phyloP scores from a whole-genome alignment of 2,888 invertebrate genomes.

The Meta bourneti region DNA sequence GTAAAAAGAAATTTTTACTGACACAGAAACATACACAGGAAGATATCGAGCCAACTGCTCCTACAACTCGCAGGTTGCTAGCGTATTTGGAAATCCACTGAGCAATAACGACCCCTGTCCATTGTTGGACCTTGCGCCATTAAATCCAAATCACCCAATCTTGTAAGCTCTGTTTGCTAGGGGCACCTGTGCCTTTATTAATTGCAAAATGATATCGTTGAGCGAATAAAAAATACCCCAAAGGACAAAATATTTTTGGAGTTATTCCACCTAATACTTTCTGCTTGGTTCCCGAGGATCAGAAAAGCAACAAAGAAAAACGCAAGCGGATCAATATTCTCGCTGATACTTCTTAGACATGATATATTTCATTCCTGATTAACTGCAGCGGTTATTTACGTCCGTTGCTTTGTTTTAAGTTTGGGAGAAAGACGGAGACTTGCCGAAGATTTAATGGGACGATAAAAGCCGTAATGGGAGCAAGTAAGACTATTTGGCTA shows the following conservation, averaged over 20 bases:
- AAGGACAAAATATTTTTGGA: background rate
- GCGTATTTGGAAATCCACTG: too few species aligned
- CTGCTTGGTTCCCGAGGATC: background rate
- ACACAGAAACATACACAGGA: too few species aligned
- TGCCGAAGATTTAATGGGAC: slow-evolving; percentile 5
- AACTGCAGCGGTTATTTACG: background rate
- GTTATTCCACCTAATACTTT: background rate
- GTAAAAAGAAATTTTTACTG: too few species aligned
- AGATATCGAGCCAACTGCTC: too few species aligned
- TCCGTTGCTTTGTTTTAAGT: background rate
- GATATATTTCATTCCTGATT: background rate
- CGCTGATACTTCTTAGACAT: background rate
- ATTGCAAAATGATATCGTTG: background rate
- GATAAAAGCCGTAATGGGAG: slow-evolving; percentile 9
- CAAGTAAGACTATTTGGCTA: slow-evolving; percentile 12
- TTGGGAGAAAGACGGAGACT: background rate
- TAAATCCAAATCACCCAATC: too few species aligned
- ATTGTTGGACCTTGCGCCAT: too few species aligned
- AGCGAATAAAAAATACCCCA: background rate
- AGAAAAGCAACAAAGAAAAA: background rate
- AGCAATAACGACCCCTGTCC: too few species aligned
- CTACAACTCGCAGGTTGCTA: too few species aligned
- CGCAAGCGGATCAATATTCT: background rate
- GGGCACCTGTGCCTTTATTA: background rate
- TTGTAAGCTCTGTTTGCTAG: background rate